phyloP scores from a whole-genome alignment of 2,113 vertebrate genomes.

The Glaucidium brasilianum region DNA sequence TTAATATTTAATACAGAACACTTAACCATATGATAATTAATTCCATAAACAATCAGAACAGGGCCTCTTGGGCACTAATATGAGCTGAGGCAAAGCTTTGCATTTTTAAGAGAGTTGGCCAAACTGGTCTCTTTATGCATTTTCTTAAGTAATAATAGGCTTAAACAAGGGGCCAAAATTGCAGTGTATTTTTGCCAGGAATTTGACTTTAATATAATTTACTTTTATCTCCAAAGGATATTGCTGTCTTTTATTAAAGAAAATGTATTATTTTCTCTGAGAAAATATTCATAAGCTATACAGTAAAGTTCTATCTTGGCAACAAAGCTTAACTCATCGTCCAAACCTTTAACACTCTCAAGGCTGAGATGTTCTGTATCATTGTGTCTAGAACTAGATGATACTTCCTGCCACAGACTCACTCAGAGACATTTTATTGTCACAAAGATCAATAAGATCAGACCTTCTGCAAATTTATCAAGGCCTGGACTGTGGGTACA shows the following conservation, averaged over 20 bases:
- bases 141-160: slow-evolving; percentile 21
- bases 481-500: not conserved
- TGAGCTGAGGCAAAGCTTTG: slow-evolving; percentile 11
- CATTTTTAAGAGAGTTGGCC: slow-evolving; percentile 15
- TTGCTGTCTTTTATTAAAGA: not conserved
- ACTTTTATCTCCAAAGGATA: slow-evolving; percentile 36
- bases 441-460: not conserved
- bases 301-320: slow-evolving; percentile 12
- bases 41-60: slow-evolving; percentile 54
- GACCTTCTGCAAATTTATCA: not conserved
- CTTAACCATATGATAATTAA: slow-evolving; percentile 48
- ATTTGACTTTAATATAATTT: slow-evolving; percentile 26
- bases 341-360: not conserved
- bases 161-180: not conserved
- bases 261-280: not conserved
- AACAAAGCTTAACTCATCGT: not conserved
- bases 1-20: slow-evolving; percentile 29
- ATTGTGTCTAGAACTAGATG: not conserved
- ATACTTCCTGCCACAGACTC: not conserved
- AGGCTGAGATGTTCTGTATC: not conserved
- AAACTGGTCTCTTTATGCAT: not conserved
- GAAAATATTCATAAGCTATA: slow-evolving; percentile 6
- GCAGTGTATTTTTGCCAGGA: not conserved
- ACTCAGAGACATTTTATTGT: not conserved
- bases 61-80: slow-evolving; percentile 11